Percentiles rank a stretch among this genome's conserved stretches.
phyloP scores from a whole-genome alignment of 2,888 invertebrate genomes.

The Lasioglossum lativentre region DNA sequence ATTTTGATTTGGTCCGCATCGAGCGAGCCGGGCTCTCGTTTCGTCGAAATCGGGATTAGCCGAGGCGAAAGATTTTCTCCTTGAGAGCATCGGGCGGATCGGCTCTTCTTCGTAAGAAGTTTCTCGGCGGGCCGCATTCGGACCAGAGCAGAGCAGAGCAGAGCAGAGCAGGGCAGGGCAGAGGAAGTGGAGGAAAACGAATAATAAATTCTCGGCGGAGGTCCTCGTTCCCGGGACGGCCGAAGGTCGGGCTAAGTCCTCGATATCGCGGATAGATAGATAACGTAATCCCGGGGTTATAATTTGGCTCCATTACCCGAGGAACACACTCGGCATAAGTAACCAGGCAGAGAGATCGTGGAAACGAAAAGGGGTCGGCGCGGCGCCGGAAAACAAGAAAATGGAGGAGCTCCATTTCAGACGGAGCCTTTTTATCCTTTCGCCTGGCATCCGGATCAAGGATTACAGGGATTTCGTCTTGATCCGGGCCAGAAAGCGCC shows the following conservation, averaged over 20 bases:
- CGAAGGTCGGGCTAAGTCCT: conserved; percentile 36
- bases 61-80: not conserved
- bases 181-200: not conserved
- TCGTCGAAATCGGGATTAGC: not conserved
- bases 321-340: conserved; percentile 67
- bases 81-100: not conserved
- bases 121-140: not conserved
- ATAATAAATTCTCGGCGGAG: conserved; percentile 46
- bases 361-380: not conserved
- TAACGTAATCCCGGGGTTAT: conserved; percentile 72
- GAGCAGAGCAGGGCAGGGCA: not conserved
- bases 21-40: not conserved
- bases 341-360: conserved; percentile 44
- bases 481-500: conserved; percentile 4
- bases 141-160: not conserved
- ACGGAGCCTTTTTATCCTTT: conserved; percentile 38
- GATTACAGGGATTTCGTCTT: conserved; percentile 15
- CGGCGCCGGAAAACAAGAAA: not conserved
- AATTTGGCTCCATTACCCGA: conserved; percentile 69
- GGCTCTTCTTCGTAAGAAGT: not conserved
- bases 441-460: conserved; percentile 22
- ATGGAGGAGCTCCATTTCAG: conserved; percentile 30
- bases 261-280: conserved; percentile 66
- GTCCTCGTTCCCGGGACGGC: conserved; percentile 17
- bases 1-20: not conserved